These are phyloP conservation scores for Strix uralensis DNA, from an alignment of 2,113 vertebrate species.

Conservation along the genomic window DNA sequence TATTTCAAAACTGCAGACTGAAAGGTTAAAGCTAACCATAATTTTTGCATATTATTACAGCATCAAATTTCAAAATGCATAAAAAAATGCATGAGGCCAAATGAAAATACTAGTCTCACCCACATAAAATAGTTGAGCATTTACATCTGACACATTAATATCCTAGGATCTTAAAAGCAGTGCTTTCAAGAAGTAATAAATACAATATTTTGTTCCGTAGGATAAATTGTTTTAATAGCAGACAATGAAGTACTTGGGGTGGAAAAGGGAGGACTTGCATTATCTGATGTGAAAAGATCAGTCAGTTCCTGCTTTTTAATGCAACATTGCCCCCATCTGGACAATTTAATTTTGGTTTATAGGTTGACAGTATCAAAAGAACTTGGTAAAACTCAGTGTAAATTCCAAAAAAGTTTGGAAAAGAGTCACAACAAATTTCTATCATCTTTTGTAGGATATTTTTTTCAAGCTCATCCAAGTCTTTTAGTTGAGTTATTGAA, in stretches of 20 bases:
- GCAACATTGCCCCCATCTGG: conserved; percentile 67
- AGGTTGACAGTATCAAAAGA: fast-evolving
- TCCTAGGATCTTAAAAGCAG: conserved; percentile 31
- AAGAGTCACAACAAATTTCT: neutral
- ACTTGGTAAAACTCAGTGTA: neutral
- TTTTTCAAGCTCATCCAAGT: neutral
- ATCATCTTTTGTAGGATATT: neutral
- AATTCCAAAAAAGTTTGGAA: neutral
- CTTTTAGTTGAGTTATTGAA: neutral
- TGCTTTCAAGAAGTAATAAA: conserved; percentile 29
- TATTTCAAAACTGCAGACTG: conserved; percentile 54
- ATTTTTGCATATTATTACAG: conserved; percentile 54
- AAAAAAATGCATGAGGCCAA: neutral
- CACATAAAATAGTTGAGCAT: conserved; percentile 15
- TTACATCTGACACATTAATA: conserved; percentile 50
- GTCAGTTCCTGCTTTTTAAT: neutral
- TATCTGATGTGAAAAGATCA: neutral
- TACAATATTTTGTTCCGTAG: neutral
- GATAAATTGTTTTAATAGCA: conserved; percentile 15
- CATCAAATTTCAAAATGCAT: conserved; percentile 38
- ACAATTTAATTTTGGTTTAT: neutral
- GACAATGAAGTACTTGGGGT: neutral
- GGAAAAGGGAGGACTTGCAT: neutral
- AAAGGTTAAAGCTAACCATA: conserved; percentile 45
- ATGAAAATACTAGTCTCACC: conserved; percentile 17